Percentiles rank a stretch among this genome's conserved stretches.
Evolutionary conservation across 2,888 invertebrate genomes (phyloP).

Genomic region (Drosophila algonquin): DNA sequence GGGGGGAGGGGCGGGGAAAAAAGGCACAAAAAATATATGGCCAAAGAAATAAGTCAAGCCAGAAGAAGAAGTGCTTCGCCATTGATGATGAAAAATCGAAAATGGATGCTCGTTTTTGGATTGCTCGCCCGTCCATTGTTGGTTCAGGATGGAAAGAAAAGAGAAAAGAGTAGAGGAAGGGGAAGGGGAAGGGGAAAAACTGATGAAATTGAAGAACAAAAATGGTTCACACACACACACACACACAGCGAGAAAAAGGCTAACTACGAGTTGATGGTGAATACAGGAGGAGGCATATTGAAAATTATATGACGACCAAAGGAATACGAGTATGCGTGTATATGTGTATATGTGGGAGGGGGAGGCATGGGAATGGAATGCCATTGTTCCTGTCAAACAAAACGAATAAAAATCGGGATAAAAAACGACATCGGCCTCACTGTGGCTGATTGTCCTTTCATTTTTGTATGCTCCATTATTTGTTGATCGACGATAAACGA

Average conservation of each 20-base stretch:
- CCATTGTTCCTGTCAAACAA: slow-evolving; percentile 40
- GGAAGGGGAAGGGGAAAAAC: slow-evolving; percentile 18
- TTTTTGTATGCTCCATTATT: slow-evolving; percentile 5
- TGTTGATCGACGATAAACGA: slow-evolving; percentile 4
- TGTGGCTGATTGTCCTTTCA: slow-evolving; percentile 11
- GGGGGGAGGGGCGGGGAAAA: not conserved
- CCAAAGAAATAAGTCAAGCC: slow-evolving; percentile 45
- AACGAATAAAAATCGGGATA: slow-evolving; percentile 5
- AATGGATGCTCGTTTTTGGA: slow-evolving; percentile 48
- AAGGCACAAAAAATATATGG: slow-evolving; percentile 4
- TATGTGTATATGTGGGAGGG: not conserved
- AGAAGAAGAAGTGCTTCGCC: slow-evolving; percentile 27
- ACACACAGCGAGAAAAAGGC: slow-evolving; percentile 11
- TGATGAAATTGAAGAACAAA: slow-evolving; percentile 23
- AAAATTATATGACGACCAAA: slow-evolving; percentile 39
- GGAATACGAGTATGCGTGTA: slow-evolving; percentile 2
- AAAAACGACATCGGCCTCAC: not conserved
- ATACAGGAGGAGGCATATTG: slow-evolving; percentile 5
- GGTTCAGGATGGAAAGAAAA: slow-evolving; percentile 7
- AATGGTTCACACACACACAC: slow-evolving; percentile 13
- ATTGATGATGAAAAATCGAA: slow-evolving; percentile 52
- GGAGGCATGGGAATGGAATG: not conserved
- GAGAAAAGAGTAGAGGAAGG: not conserved
- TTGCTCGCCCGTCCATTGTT: slow-evolving; percentile 44
- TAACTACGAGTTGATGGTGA: slow-evolving; percentile 10